Evolutionary conservation across 2,888 invertebrate species (phyloP).

Genomic region (Spisula solida): DNA sequence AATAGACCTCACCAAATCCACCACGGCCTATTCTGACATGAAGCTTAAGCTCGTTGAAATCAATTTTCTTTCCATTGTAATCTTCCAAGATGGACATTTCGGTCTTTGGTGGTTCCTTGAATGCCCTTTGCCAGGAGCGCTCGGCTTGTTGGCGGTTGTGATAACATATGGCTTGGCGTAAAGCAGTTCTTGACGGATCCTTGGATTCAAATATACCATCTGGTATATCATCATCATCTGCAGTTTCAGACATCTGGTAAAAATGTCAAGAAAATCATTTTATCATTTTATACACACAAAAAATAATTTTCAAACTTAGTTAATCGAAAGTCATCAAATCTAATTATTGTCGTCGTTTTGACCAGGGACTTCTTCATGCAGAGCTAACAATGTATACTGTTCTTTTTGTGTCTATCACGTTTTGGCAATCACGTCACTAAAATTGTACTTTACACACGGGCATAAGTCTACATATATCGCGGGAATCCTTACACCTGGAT

Average conservation of each 20-base stretch:
- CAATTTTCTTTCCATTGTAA: not conserved
- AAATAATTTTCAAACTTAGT: not conserved
- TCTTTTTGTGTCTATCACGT: too few species aligned
- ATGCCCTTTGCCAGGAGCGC: not conserved
- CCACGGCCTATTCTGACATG: conserved; percentile 64
- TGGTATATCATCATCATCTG: not conserved
- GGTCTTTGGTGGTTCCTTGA: conserved; percentile 17
- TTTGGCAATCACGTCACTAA: not conserved
- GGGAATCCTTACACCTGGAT: too few species aligned
- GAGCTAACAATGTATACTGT: too few species aligned
- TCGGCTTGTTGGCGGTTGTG: conserved; percentile 13
- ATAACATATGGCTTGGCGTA: conserved; percentile 15
- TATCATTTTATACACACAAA: not conserved
- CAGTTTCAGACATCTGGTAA: not conserved
- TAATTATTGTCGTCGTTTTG: too few species aligned
- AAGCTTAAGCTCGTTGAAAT: conserved; percentile 25
- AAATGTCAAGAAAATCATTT: not conserved
- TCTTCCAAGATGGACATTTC: not conserved
- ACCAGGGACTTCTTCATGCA: too few species aligned
- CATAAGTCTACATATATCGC: too few species aligned
- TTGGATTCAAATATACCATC: not conserved
- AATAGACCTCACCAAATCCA: conserved; percentile 65
- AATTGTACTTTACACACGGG: too few species aligned
- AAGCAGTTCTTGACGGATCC: not conserved
- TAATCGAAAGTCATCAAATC: too few species aligned